These are phyloP conservation scores for Phengaris alcon DNA, from an alignment of 2,888 invertebrate species.

Conservation along the genomic window DNA sequence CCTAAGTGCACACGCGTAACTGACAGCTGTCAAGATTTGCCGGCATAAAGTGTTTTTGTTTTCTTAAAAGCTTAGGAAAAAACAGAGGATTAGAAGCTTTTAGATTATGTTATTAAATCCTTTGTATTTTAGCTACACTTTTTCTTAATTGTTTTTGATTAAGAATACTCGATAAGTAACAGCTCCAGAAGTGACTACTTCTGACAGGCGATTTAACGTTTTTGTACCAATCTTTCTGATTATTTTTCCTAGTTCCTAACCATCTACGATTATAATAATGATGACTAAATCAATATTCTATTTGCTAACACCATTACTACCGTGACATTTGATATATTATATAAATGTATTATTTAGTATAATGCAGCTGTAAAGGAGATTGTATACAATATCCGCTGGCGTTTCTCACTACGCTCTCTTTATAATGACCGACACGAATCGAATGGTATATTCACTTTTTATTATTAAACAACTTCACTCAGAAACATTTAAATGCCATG, in stretches of 20 bases:
- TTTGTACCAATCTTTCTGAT: background rate
- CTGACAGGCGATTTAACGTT: background rate
- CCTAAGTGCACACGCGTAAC: conserved; percentile 33
- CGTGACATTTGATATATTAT: conserved; percentile 15
- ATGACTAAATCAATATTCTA: background rate
- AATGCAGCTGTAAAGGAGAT: conserved; percentile 11
- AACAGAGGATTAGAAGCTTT: conserved; percentile 24
- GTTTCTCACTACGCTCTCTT: conserved; percentile 18
- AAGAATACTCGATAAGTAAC: too few relatives aligned
- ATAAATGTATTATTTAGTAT: conserved; percentile 4
- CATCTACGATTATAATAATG: background rate
- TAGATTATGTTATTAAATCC: background rate
- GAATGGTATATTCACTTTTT: conserved; percentile 3
- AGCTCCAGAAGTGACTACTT: too few relatives aligned
- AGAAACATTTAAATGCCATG: background rate
- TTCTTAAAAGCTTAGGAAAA: conserved; percentile 2
- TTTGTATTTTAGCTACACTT: background rate
- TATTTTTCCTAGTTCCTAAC: background rate
- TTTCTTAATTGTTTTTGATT: background rate
- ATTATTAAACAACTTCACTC: conserved; percentile 8
- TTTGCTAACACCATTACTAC: background rate
- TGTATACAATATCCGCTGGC: conserved; percentile 22
- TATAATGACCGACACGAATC: conserved; percentile 10
- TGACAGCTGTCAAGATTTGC: conserved; percentile 38
- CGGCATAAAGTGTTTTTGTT: conserved; percentile 15